These are phyloP conservation scores for Formica exsecta DNA, from an alignment of 1,140 invertebrate species.

Conservation along the genomic window DNA sequence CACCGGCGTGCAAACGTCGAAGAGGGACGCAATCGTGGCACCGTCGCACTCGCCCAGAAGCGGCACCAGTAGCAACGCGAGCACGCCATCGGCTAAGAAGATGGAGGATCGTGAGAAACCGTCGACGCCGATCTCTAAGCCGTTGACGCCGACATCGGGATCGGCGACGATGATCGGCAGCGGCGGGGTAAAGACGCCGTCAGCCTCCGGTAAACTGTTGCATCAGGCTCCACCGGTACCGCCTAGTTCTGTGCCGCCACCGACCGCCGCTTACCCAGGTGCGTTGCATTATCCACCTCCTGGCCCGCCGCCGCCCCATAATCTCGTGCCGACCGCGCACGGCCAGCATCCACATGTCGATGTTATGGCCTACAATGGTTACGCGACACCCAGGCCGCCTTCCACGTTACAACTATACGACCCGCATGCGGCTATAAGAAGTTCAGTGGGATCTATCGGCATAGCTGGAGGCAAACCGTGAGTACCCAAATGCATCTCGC, in stretches of 20 bases:
- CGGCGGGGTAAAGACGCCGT: slow-evolving; percentile 79
- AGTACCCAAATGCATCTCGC: slow-evolving; percentile 85
- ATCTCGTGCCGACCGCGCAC: slow-evolving; percentile 81
- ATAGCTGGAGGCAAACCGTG: slow-evolving; percentile 97
- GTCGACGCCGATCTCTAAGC: slow-evolving; percentile 95
- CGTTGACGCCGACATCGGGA: slow-evolving; percentile 93
- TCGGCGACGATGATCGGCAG: slow-evolving; percentile 79
- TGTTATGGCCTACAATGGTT: slow-evolving; percentile 84
- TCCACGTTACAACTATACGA: slow-evolving; percentile 87
- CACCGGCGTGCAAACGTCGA: slow-evolving; percentile 79
- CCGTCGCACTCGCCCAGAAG: slow-evolving; percentile 89
- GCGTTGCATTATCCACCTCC: slow-evolving; percentile 79
- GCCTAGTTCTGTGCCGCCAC: slow-evolving; percentile 79
- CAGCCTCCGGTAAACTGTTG: slow-evolving; percentile 82
- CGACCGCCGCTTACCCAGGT: slow-evolving; percentile 63
- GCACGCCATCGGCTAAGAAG: slow-evolving; percentile 92
- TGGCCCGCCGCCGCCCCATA: slow-evolving; percentile 82
- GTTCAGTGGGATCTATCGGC: slow-evolving; percentile 86
- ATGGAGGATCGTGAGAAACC: slow-evolving; percentile 92
- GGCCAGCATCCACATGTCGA: slow-evolving; percentile 83
- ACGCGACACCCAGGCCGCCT: slow-evolving; percentile 82
- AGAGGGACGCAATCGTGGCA: slow-evolving; percentile 87
- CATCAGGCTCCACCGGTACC: slow-evolving; percentile 67
- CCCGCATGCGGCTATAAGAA: slow-evolving; percentile 89
- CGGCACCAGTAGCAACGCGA: slow-evolving; percentile 92